These are phyloP conservation scores for Myotis brandtii DNA, from an alignment of 2,113 vertebrate species.

Conservation along the genomic window DNA sequence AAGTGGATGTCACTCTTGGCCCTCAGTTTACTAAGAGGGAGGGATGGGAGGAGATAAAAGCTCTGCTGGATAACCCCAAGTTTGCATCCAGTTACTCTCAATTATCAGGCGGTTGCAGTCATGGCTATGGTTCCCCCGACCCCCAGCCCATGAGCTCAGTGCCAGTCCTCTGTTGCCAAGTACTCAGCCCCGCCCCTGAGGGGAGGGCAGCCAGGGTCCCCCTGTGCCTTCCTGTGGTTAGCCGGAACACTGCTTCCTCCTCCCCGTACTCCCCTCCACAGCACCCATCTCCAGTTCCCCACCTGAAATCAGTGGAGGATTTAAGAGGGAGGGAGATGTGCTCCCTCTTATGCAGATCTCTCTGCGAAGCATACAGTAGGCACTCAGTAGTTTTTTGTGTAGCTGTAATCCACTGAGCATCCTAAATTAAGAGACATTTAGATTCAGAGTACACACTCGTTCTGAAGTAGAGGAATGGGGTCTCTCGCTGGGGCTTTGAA, in stretches of 20 bases:
- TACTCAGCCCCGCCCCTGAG: not conserved
- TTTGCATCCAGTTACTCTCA: not conserved
- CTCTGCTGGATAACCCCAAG: too few relatives aligned
- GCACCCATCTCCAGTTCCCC: not conserved
- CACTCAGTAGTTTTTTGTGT: not conserved
- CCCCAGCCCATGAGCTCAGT: not conserved
- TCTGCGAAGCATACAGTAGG: not conserved
- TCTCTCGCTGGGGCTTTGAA: constrained; percentile 61
- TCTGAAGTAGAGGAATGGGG: constrained; percentile 58
- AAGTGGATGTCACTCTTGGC: not conserved
- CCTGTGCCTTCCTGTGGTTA: not conserved
- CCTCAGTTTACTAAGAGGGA: not conserved
- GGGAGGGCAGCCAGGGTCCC: not conserved
- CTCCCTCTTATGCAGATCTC: not conserved
- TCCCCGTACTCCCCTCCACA: fast-evolving
- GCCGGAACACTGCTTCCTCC: too few relatives aligned
- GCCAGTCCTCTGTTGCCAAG: not conserved
- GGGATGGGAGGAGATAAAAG: too few relatives aligned
- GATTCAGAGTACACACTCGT: constrained; percentile 68
- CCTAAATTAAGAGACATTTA: constrained; percentile 67
- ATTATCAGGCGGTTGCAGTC: not conserved
- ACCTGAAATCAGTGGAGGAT: not conserved
- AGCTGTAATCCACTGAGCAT: not conserved
- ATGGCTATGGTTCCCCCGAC: too few relatives aligned
- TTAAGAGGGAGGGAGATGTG: not conserved